These are phyloP conservation scores for Candidula unifasciata DNA, from an alignment of 2,888 invertebrate genomes.

Conservation along the genomic window DNA sequence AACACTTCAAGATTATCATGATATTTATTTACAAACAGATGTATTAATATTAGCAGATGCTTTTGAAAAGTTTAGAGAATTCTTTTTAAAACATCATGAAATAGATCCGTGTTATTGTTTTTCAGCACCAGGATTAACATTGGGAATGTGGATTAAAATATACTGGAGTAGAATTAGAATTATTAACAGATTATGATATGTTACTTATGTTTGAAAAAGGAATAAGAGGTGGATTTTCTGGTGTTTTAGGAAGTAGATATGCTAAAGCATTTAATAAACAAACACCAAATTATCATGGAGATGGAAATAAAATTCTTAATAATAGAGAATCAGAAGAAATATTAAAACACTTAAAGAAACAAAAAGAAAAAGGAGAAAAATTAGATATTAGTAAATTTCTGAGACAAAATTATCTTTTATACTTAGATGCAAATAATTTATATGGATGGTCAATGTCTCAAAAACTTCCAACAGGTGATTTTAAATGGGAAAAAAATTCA, in stretches of 20 bases:
- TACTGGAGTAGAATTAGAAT: conserved; percentile 22
- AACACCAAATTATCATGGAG: not conserved
- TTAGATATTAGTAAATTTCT: conserved; percentile 20
- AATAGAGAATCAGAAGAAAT: not conserved
- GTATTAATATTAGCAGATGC: conserved; percentile 27
- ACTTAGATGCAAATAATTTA: conserved; percentile 45
- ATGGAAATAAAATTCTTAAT: conserved; percentile 15
- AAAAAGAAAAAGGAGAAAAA: conserved; percentile 2
- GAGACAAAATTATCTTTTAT: conserved; percentile 17
- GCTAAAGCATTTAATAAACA: conserved; percentile 30
- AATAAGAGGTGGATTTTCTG: conserved; percentile 13
- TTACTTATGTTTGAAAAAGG: conserved; percentile 22
- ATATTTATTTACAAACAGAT: conserved; percentile 17
- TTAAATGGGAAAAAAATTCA: conserved; percentile 26
- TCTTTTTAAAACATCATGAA: conserved; percentile 22
- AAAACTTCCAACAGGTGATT: conserved; percentile 44
- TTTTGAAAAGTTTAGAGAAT: conserved; percentile 28
- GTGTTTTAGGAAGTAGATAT: conserved; percentile 20
- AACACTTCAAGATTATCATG: conserved; percentile 35
- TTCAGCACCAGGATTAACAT: not conserved
- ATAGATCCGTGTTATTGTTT: conserved; percentile 4
- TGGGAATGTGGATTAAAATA: not conserved
- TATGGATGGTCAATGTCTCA: conserved; percentile 49
- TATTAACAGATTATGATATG: conserved; percentile 33
- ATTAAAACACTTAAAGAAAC: conserved; percentile 17